Percentiles rank a stretch among this genome's conserved stretches.
Evolutionary conservation across 2,888 invertebrate species (phyloP).

Genomic region (Cryptops parisi): DNA sequence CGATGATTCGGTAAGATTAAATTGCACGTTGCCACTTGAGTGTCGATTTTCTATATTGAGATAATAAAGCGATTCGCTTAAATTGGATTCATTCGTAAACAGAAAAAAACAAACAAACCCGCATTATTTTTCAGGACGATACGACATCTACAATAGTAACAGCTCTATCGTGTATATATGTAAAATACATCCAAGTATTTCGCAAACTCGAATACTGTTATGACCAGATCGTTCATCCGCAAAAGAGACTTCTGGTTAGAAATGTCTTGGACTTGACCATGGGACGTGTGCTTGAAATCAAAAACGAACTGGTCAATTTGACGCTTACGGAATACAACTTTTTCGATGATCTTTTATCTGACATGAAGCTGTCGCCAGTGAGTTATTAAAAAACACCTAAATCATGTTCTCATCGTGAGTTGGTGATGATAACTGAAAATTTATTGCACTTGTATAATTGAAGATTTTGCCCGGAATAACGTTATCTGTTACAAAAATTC

Average conservation of each 20-base stretch:
- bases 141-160: conserved; percentile 32
- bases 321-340: conserved; percentile 75
- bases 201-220: conserved; percentile 63
- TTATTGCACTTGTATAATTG: too few relatives aligned
- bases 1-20: background rate
- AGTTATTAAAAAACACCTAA: too few relatives aligned
- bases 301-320: conserved; percentile 69
- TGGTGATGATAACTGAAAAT: too few relatives aligned
- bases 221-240: conserved; percentile 84
- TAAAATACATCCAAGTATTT: conserved; percentile 62
- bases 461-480: too few relatives aligned
- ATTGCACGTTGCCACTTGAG: too few relatives aligned
- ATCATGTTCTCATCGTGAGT: too few relatives aligned
- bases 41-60: too few relatives aligned
- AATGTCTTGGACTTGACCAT: conserved; percentile 57
- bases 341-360: conserved; percentile 62
- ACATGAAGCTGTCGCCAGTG: conserved; percentile 56
- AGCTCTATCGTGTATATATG: conserved; percentile 43
- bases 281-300: conserved; percentile 72
- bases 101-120: too few relatives aligned
- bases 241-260: conserved; percentile 66
- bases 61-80: too few relatives aligned
- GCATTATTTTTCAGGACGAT: conserved; percentile 28
- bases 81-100: too few relatives aligned
- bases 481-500: too few relatives aligned